Base-by-base conservation (phyloP, 2,797 vertebrate species). In the Bovichtus variegatus region DNA sequence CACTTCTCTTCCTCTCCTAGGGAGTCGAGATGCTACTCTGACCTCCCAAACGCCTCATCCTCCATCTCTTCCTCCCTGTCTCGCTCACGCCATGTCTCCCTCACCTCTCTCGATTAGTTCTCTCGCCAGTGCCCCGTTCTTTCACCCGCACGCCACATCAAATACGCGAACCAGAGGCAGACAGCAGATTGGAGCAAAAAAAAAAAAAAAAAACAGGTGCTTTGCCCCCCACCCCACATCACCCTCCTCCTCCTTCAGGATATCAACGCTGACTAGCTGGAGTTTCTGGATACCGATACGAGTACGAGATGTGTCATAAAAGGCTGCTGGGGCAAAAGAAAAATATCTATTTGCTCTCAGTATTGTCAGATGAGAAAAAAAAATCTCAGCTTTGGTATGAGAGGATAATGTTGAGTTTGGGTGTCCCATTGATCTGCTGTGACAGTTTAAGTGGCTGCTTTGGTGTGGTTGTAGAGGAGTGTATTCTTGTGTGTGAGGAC, bases 1-100 rank as follows among this genome's bases (percentile, higher is more conserved):
- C 89, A 86, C 82, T 83, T 89, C 83, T 88, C 73, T 68, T 71
- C 77, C 63, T 90, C 91, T 92, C 90, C 78, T 82, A 79, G 40
- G 92, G 83, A 92, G 91, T 81, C 78, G 85, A 90, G 93, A 88
- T 88, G 91, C 81, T 89, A 38, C 85, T 88, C 83, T 94, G 93
- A 95, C 93, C 94, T 91, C 86, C 66, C 71, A 44, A 87, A 21
- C n/a, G 65, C 80, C 83, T 85, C 80, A 60, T 72, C 79, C 80
- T 83, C 78, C 47, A 3, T 85, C 79, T 83, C 68, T 49, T 71
- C 72, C 67, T 65, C 57, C 40, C 74, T 71, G 67, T 85, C 85
- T 85, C 46, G 15, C 82, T 68, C 73, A 49, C 65, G 44, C 66
- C 78, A 60, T 5, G 47, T 84, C 76, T 84, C 71, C 74, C 84